Percentiles rank a stretch among this genome's conserved stretches.
Conservation (phyloP, 2,113 vertebrate species). For the Ctenomys sociabilis region DNA sequence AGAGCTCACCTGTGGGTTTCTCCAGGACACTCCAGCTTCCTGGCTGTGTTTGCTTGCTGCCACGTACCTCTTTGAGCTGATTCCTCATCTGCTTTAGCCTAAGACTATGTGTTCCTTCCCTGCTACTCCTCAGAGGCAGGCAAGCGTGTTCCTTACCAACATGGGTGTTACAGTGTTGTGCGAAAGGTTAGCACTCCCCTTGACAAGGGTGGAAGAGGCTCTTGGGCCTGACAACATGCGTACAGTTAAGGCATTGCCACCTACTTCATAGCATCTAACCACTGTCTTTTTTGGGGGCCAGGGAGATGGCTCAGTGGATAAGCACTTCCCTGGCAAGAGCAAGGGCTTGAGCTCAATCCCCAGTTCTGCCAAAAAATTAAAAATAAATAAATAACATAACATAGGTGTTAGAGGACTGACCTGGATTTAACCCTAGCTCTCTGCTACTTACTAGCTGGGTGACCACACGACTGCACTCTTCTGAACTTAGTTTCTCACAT, state of each 20-base stretch:
- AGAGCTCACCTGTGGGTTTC: not conserved
- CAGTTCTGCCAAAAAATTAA: no score
- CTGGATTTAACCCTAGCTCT: conserved; percentile 33
- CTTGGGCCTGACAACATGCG: no score
- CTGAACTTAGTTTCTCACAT: conserved; percentile 39
- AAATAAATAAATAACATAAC: no score
- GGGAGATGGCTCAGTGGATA: no score
- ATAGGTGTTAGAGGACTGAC: not conserved
- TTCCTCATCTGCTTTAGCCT: not conserved
- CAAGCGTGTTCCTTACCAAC: not conserved
- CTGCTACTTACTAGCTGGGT: conserved; percentile 12
- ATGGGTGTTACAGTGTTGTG: not conserved
- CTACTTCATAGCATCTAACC: no score
- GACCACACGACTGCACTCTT: conserved; percentile 23
- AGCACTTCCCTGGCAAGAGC: no score
- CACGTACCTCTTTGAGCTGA: not conserved
- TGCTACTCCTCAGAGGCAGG: conserved; percentile 29
- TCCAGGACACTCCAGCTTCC: not conserved
- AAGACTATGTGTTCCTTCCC: not conserved
- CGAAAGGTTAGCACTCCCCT: no score
- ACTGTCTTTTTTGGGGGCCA: no score
- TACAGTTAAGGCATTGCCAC: no score
- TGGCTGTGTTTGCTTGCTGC: not conserved
- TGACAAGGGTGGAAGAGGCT: no score
- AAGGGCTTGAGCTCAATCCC: no score